Evolutionary conservation across 2,113 vertebrate species (phyloP), one percentile per base, ranked within the genome.

Genomic region (Pycnonotus jocosus): DNA sequence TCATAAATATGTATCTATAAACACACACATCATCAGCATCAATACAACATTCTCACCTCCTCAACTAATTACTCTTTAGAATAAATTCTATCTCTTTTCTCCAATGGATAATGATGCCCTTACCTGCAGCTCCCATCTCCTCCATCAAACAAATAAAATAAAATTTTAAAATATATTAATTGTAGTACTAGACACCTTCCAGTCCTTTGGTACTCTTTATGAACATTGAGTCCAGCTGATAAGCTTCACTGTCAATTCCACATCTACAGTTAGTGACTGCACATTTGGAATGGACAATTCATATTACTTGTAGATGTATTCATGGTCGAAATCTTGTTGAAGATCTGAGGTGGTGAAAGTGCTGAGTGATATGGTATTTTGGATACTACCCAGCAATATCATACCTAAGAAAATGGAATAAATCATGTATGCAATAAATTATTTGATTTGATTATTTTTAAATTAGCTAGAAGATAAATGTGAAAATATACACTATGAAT

Each of bases 151-250:
- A 81, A 48, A 30, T 17, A 18, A 4, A 54, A 30, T 10, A 47
- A 31, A 28, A 23, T 8, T 58, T 9, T 9, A 11, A 27, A n/a
- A 30, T 4, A 31, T 10, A 51, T 8, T 3, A 64, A 13, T 14
- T 2, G 0, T n/a, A 54, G 9, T 30, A 58, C 4, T 45, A 25
- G 9, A 53, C 2, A 38, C 1, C 1, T 47, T 20, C 5, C 18
- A 76, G 18, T 48, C 8, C n/a, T 66, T 66, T 54, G 50, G 7
- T 40, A 73, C 3, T 33, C 10, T 12, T 44, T 61, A 68, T 10
- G 10, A 47, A 42, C 23, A 50, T 16, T 0, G 0, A 68, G 28
- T 27, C 38, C 9, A 35, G 2, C 20, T 30, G 30, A 40, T 24
- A 38, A 38, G 15, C 15, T 45, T 38, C 40, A 30, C 20, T 42